These are phyloP conservation scores for Cybosia mesomella DNA, from an alignment of 2,888 invertebrate genomes.

Conservation along the genomic window DNA sequence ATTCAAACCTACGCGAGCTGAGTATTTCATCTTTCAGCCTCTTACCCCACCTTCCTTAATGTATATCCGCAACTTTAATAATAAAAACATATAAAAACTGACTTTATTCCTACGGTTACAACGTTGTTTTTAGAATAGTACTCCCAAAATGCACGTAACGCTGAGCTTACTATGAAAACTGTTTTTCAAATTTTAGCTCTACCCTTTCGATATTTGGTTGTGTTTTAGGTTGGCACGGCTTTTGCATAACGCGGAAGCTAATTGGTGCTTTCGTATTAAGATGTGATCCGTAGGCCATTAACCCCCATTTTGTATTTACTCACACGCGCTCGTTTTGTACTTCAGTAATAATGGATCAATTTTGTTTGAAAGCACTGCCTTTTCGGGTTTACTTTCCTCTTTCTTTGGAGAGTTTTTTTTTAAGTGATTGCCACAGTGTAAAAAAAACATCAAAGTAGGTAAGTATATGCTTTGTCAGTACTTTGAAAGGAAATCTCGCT, in stretches of 20 bases:
- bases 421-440: slow-evolving; percentile 13
- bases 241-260: slow-evolving; percentile 48
- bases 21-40: slow-evolving; percentile 55
- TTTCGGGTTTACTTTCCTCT: slow-evolving; percentile 31
- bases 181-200: slow-evolving; percentile 16
- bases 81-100: slow-evolving; percentile 29
- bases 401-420: slow-evolving; percentile 2
- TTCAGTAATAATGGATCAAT: slow-evolving; percentile 51
- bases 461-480: background rate
- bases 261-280: slow-evolving; percentile 64
- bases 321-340: slow-evolving; percentile 47
- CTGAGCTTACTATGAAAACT: slow-evolving; percentile 5
- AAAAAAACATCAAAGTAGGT: slow-evolving; percentile 15
- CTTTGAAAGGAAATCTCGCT: slow-evolving; percentile 3
- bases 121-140: slow-evolving; percentile 25
- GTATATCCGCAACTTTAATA: slow-evolving; percentile 45
- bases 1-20: slow-evolving; percentile 55
- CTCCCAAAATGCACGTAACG: slow-evolving; percentile 28
- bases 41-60: slow-evolving; percentile 52
- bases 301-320: slow-evolving; percentile 59
- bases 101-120: slow-evolving; percentile 15
- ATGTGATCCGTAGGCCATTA: slow-evolving; percentile 61
- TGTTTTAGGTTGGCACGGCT: slow-evolving; percentile 11
- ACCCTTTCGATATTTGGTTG: slow-evolving; percentile 9
- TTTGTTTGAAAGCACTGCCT: slow-evolving; percentile 39